Conservation (phyloP, 2,113 vertebrate species). For the Acrocephalus arundinaceus region DNA sequence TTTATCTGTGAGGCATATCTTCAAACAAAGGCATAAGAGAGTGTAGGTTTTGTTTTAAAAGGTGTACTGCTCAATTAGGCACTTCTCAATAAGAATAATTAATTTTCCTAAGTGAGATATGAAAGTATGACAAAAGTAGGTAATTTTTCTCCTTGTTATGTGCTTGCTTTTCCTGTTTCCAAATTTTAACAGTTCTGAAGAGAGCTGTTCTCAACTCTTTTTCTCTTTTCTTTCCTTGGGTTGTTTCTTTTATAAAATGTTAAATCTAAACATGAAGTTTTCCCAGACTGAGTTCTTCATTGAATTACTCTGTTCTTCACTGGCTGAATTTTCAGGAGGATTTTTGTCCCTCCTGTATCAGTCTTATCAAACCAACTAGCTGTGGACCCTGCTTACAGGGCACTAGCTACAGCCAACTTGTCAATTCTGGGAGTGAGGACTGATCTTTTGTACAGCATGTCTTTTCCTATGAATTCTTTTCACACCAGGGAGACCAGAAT, state of each 20-base stretch:
- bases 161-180: not conserved
- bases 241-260: not conserved
- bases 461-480: not conserved
- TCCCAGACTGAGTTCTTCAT: not conserved
- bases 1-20: not conserved
- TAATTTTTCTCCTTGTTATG: not conserved
- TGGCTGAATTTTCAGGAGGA: not conserved
- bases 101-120: not conserved
- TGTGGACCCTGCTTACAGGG: not conserved
- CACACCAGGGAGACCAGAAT: not conserved
- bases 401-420: not conserved
- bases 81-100: not conserved
- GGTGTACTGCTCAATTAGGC: not conserved
- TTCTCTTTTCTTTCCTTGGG: not conserved
- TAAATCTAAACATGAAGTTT: not conserved
- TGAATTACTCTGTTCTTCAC: not conserved
- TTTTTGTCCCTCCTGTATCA: not conserved
- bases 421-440: not conserved
- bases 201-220: not conserved
- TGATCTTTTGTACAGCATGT: not conserved
- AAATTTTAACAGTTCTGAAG: not conserved
- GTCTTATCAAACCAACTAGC: not conserved
- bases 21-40: not conserved
- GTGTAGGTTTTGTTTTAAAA: not conserved
- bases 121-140: not conserved